phyloP scores from a whole-genome alignment of 2,797 vertebrate genomes.

The Falco columbarius region DNA sequence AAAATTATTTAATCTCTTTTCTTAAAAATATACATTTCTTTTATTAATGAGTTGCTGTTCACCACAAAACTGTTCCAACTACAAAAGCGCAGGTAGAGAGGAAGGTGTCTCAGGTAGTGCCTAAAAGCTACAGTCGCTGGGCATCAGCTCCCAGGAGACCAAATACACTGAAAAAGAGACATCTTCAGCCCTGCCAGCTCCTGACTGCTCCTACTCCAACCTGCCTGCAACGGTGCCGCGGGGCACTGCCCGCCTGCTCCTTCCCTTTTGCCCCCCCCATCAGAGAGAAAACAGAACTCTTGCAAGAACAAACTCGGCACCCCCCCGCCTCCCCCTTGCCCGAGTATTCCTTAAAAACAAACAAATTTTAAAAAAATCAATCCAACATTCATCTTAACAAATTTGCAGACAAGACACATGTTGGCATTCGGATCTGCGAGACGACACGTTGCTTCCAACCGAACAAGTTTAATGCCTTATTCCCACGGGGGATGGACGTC shows the following conservation, averaged over 20 bases:
- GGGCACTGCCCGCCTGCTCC: neutral
- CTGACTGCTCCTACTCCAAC: neutral
- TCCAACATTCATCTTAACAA: slow-evolving; percentile 12
- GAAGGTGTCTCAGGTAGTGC: neutral
- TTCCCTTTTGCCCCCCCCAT: neutral
- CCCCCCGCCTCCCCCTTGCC: neutral
- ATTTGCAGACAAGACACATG: neutral
- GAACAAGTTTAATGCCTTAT: slow-evolving; percentile 51
- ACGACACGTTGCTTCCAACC: neutral
- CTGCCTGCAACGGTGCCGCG: neutral
- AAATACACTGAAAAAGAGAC: neutral
- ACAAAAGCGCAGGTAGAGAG: neutral
- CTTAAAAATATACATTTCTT: slow-evolving; percentile 50
- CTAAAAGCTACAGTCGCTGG: neutral
- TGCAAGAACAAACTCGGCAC: neutral
- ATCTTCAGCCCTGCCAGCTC: neutral
- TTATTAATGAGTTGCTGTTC: slow-evolving; percentile 24
- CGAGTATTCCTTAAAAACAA: neutral
- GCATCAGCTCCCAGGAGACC: neutral
- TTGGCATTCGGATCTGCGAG: neutral
- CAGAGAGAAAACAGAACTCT: neutral
- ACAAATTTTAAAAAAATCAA: neutral
- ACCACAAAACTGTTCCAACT: neutral
- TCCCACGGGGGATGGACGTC: neutral
- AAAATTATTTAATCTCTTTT: slow-evolving; percentile 33